Evolutionary conservation across 2,888 invertebrate genomes (phyloP), one percentile per base, ranked within the genome.

Genomic region (Scaptomyza caliginosa): DNA sequence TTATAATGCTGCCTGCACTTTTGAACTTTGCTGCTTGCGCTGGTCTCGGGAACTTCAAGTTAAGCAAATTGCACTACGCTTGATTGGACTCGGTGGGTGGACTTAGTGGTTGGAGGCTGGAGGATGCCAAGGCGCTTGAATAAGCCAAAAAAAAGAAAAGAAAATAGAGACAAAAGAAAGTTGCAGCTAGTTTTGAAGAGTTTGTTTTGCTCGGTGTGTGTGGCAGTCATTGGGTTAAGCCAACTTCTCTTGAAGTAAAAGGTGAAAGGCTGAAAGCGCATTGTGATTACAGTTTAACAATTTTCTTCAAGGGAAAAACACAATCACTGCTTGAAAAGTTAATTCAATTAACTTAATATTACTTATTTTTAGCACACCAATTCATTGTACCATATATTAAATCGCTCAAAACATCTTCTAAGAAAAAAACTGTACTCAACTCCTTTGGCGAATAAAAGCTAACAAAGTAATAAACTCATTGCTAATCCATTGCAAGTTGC

Each of bases 1-100:
- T 80, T 80, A 80, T 84, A 80, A 80, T 80, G 79, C 69, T 75
- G 85, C 70, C 78, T 80, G 85, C 82, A 80, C 85, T 84, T 80
- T 84, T 80, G 85, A 80, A 80, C 79, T 80, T 60, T 74, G 58
- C 69, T 80, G 69, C 58, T 65, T 76, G 68, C 63, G 71, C 24
- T 32, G 32, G 32, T 32, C 63, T 50, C 34, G 32, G 67, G 38
- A 71, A 75, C 67, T 78, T 74, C 30, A 50, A 32, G 68, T 66
- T 80, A 71, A 49, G 84, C 84, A 79, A 79, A 79, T 83, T 79
- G 81, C 80, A 67, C 67, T 50, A 48, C 64, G 84, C 74, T 64
- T 80, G 81, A 79, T 79, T 80, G 81, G 70, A 59, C 75, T 54
- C 30, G 17, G 36, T 39, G 51, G 60, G 32, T 62, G 66, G 46